These are phyloP conservation scores for Neosalanx taihuensis DNA, from an alignment of 2,797 vertebrate species.

Conservation along the genomic window DNA sequence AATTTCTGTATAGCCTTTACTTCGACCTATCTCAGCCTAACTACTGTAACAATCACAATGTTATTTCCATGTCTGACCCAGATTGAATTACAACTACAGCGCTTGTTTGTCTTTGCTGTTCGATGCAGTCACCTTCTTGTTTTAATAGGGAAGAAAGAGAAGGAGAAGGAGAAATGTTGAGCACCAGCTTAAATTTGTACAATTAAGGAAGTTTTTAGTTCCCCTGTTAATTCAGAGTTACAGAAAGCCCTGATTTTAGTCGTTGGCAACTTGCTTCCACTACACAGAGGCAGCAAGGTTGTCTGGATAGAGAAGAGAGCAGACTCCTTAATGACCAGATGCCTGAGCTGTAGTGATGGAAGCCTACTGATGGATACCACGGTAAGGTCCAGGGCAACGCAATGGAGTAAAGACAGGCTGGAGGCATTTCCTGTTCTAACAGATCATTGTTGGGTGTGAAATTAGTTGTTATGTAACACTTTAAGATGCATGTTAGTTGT, in stretches of 20 bases:
- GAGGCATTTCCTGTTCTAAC: slow-evolving; percentile 58
- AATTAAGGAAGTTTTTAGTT: slow-evolving; percentile 85
- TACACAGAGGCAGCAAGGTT: slow-evolving; percentile 45
- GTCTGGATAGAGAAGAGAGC: slow-evolving; percentile 32
- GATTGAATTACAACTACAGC: no score
- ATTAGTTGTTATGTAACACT: neutral
- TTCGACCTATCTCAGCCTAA: neutral
- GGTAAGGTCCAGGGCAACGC: slow-evolving; percentile 8
- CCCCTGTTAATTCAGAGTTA: slow-evolving; percentile 80
- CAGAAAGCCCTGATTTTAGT: slow-evolving; percentile 71
- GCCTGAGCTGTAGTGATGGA: slow-evolving; percentile 19
- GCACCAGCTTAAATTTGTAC: slow-evolving; percentile 73
- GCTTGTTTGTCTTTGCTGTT: slow-evolving; percentile 32
- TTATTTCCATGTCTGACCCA: neutral
- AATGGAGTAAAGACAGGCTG: slow-evolving; percentile 50
- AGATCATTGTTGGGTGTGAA: slow-evolving; percentile 4
- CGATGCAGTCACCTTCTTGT: slow-evolving; percentile 65
- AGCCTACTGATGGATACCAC: neutral
- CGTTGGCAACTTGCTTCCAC: slow-evolving; percentile 74
- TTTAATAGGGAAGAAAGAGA: slow-evolving; percentile 67
- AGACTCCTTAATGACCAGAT: slow-evolving; percentile 11
- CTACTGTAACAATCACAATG: neutral
- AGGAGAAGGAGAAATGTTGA: slow-evolving; percentile 60
- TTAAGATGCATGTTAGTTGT: neutral
- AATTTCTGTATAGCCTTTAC: neutral